phyloP scores from a whole-genome alignment of 2,797 vertebrate genomes.

The Gambusia yucatana region DNA sequence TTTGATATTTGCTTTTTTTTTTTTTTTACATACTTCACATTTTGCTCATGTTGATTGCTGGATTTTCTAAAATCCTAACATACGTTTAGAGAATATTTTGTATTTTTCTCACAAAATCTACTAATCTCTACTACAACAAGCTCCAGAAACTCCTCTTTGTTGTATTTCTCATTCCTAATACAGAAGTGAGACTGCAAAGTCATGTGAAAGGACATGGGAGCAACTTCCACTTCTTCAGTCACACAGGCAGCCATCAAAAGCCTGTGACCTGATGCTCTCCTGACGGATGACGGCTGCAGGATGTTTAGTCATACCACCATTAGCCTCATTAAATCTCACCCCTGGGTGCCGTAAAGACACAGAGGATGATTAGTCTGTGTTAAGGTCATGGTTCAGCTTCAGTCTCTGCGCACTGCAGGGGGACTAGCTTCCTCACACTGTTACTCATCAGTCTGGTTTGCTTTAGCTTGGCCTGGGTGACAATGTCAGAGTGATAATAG shows the following conservation, averaged over 20 bases:
- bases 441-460: conserved; percentile 28
- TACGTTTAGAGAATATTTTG: neutral
- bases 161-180: conserved; percentile 49
- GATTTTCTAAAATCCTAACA: neutral
- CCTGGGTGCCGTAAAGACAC: conserved; percentile 57
- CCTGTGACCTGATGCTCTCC: conserved; percentile 32
- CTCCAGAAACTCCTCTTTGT: conserved; percentile 21
- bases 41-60: neutral
- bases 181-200: conserved; percentile 42
- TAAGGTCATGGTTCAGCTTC: conserved; percentile 38
- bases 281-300: conserved; percentile 52
- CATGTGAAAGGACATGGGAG: conserved; percentile 38
- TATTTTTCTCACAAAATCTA: neutral
- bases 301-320: conserved; percentile 53
- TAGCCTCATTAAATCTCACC: conserved; percentile 58
- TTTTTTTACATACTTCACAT: neutral
- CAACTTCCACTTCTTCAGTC: conserved; percentile 21
- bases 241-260: conserved; percentile 38
- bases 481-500: neutral
- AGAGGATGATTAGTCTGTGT: conserved; percentile 48
- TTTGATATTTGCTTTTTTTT: neutral
- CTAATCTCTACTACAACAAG: neutral
- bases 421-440: conserved; percentile 10
- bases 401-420: conserved; percentile 28
- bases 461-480: conserved; percentile 23